Evolutionary conservation across 2,888 invertebrate genomes (phyloP).

Genomic region (Thecophora atra): DNA sequence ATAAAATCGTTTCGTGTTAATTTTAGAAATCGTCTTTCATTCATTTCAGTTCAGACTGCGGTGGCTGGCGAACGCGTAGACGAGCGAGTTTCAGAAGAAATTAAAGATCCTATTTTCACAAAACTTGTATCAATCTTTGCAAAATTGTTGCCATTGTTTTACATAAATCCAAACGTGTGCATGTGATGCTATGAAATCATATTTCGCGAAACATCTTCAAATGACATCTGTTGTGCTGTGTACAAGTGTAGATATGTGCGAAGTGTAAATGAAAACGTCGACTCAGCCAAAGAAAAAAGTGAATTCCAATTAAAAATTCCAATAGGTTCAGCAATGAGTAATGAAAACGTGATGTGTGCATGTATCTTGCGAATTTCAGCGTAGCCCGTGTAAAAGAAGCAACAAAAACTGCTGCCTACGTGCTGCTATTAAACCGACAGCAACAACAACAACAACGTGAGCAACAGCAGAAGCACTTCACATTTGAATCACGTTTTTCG

Average conservation of each 20-base stretch:
- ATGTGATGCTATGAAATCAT: too few relatives aligned
- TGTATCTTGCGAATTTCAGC: conserved; percentile 30
- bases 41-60: conserved; percentile 63
- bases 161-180: too few relatives aligned
- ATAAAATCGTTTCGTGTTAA: conserved; percentile 52
- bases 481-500: conserved; percentile 44
- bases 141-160: not conserved
- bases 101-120: not conserved
- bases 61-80: conserved; percentile 52
- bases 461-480: conserved; percentile 24
- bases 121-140: not conserved
- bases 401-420: conserved; percentile 26
- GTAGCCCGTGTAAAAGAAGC: not conserved
- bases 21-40: conserved; percentile 60
- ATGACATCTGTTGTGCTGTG: not conserved
- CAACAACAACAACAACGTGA: conserved; percentile 35
- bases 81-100: conserved; percentile 37
- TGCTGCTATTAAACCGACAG: conserved; percentile 23
- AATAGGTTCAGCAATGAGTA: not conserved
- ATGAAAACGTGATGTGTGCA: conserved; percentile 28
- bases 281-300: conserved; percentile 2
- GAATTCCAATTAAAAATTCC: conserved; percentile 7
- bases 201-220: not conserved
- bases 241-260: not conserved
- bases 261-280: not conserved